These are phyloP conservation scores for Teleogryllus oceanicus DNA, from an alignment of 2,888 invertebrate species.

Conservation along the genomic window DNA sequence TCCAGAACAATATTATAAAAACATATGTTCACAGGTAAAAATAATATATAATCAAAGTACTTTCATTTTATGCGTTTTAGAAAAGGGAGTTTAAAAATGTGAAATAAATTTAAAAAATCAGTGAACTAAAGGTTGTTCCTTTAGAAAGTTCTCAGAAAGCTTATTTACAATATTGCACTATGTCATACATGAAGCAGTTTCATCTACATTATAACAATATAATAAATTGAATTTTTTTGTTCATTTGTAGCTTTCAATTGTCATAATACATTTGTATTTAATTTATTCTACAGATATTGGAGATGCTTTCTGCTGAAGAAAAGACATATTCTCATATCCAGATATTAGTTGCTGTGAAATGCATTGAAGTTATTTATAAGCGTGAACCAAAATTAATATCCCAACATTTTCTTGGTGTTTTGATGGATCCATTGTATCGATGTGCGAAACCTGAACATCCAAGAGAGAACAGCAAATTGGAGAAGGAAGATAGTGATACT, in stretches of 20 bases:
- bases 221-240: too few species aligned
- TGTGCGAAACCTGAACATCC: background rate
- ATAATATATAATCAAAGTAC: too few species aligned
- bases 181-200: too few species aligned
- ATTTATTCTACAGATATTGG: slow-evolving; percentile 36
- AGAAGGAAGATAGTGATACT: background rate
- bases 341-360: slow-evolving; percentile 52
- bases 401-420: background rate
- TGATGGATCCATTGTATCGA: background rate
- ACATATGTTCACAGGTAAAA: slow-evolving; percentile 47
- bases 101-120: too few species aligned
- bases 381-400: slow-evolving; percentile 47
- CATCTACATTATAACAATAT: too few species aligned
- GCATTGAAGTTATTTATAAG: slow-evolving; percentile 54
- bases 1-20: slow-evolving; percentile 54
- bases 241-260: too few species aligned
- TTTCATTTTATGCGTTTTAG: too few species aligned
- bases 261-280: background rate
- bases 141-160: too few species aligned
- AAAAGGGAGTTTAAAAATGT: too few species aligned
- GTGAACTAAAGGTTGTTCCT: too few species aligned
- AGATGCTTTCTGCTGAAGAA: slow-evolving; percentile 35
- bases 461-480: slow-evolving; percentile 3
- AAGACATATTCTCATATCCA: slow-evolving; percentile 30
- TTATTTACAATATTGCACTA: too few species aligned